Evolutionary conservation across 1,140 invertebrate genomes (phyloP).

Genomic region (Dinoponera quadriceps): DNA sequence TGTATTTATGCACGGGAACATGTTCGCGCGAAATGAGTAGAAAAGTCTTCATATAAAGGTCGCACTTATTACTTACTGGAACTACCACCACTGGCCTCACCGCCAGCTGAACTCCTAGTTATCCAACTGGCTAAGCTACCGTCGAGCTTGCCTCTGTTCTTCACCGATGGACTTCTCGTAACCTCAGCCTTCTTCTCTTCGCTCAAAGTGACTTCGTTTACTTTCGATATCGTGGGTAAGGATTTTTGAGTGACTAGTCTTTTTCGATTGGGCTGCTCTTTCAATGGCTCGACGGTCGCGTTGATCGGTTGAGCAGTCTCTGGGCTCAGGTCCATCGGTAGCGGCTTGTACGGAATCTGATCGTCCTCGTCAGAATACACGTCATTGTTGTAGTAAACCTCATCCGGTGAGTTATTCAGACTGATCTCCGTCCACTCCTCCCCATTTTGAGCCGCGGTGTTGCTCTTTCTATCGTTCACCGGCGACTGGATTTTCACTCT

Average conservation of each 20-base stretch:
- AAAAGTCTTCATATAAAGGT: neutral
- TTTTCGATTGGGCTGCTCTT: slow-evolving; percentile 65
- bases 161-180: slow-evolving; percentile 82
- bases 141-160: slow-evolving; percentile 81
- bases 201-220: slow-evolving; percentile 78
- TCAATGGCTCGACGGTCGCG: neutral
- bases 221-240: slow-evolving; percentile 77
- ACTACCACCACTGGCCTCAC: slow-evolving; percentile 79
- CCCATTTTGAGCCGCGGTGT: slow-evolving; percentile 70
- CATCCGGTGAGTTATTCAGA: slow-evolving; percentile 84
- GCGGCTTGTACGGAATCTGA: slow-evolving; percentile 83
- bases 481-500: slow-evolving; percentile 74
- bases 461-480: slow-evolving; percentile 49
- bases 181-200: slow-evolving; percentile 81
- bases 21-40: neutral
- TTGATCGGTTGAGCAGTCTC: slow-evolving; percentile 67
- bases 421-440: slow-evolving; percentile 86
- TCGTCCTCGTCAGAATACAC: slow-evolving; percentile 83
- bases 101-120: slow-evolving; percentile 81
- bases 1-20: neutral
- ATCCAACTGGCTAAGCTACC: slow-evolving; percentile 84
- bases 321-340: slow-evolving; percentile 81
- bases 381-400: slow-evolving; percentile 80
- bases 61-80: slow-evolving; percentile 74
- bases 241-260: slow-evolving; percentile 82